These are phyloP conservation scores for Hydrozoanthus gracilis DNA, from an alignment of 92 coral and sea anemone species.

Conservation along the genomic window DNA sequence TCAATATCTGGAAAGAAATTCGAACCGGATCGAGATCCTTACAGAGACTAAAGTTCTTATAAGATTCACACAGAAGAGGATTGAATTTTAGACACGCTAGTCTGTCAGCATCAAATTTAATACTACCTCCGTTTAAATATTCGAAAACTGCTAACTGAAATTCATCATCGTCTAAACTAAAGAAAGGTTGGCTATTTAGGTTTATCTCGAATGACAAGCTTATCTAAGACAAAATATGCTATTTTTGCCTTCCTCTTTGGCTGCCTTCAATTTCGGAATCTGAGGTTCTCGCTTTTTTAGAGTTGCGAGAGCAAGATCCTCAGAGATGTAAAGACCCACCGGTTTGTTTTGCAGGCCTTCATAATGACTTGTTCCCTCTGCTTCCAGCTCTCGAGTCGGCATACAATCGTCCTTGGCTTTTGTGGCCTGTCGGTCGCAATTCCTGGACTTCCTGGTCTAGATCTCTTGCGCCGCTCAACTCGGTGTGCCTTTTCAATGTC, in stretches of 20 bases:
- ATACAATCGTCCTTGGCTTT: constrained; percentile 12
- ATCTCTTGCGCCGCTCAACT: constrained; percentile 15
- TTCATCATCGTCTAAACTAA: constrained; percentile 43
- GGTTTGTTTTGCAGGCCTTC: constrained; percentile 28
- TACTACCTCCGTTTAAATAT: constrained; percentile 40
- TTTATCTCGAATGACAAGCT: constrained; percentile 50
- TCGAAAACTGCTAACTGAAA: constrained; percentile 52
- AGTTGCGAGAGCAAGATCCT: constrained; percentile 32
- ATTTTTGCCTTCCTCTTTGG: constrained; percentile 14
- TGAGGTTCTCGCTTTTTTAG: constrained; percentile 21
- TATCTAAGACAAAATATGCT: constrained; percentile 15
- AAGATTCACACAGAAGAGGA: constrained; percentile 37
- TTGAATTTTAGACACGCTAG: constrained; percentile 41
- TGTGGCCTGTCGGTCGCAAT: background rate
- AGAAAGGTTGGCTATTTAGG: background rate
- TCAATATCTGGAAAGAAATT: constrained; percentile 40
- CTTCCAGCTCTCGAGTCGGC: constrained; percentile 22
- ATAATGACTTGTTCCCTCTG: constrained; percentile 25
- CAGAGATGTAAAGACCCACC: constrained; percentile 21
- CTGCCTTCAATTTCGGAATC: constrained; percentile 30
- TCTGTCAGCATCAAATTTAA: constrained; percentile 37
- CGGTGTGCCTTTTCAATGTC: constrained; percentile 27
- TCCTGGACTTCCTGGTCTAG: constrained; percentile 19
- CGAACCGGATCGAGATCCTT: constrained; percentile 45
- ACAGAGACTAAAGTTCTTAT: constrained; percentile 17